phyloP scores from a whole-genome alignment of 2,113 vertebrate species.

The Panurus biarmicus region DNA sequence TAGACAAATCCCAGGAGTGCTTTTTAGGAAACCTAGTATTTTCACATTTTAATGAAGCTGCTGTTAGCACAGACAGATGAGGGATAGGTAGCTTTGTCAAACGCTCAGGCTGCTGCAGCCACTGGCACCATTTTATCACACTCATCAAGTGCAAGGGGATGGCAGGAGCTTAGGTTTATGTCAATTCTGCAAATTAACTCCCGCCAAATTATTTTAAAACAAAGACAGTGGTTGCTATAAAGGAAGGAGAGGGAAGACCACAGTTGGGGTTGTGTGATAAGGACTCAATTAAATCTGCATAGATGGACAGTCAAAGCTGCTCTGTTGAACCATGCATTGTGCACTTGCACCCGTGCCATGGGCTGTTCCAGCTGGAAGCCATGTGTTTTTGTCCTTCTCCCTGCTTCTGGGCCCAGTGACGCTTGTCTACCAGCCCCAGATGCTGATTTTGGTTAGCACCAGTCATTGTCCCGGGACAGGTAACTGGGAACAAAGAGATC shows the following conservation, averaged over 20 bases:
- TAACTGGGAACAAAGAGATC: background rate
- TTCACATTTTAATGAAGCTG: background rate
- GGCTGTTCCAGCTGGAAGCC: background rate
- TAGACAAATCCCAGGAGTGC: background rate
- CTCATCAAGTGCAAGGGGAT: background rate
- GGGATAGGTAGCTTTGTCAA: background rate
- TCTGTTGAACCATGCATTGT: rapidly evolving
- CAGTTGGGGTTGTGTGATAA: background rate
- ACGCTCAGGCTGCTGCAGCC: background rate
- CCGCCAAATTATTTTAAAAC: background rate
- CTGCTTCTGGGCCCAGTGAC: background rate
- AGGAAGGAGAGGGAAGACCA: background rate
- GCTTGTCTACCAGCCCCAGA: background rate
- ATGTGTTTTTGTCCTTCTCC: background rate
- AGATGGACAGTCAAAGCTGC: background rate
- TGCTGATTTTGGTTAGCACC: background rate
- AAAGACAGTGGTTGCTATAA: background rate
- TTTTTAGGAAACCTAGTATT: background rate
- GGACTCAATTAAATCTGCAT: background rate
- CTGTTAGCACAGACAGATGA: background rate
- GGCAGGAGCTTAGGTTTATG: background rate
- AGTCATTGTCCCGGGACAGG: background rate
- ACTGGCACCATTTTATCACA: background rate
- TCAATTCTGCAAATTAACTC: background rate
- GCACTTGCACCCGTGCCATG: background rate